These are phyloP conservation scores for Xiphophorus hellerii DNA, from an alignment of 2,113 vertebrate genomes.

Conservation along the genomic window DNA sequence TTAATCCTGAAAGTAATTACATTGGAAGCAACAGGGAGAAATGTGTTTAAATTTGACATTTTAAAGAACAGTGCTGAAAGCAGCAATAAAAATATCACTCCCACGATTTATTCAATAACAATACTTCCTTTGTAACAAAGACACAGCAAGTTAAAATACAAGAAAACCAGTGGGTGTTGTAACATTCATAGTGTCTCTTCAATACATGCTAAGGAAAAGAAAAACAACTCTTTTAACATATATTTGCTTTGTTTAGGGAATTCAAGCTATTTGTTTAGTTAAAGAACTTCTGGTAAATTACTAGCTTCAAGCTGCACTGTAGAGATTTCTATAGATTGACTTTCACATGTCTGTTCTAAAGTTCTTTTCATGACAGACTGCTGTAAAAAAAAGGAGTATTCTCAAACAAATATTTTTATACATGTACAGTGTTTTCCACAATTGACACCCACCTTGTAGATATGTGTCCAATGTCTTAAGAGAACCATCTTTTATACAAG, in stretches of 20 bases:
- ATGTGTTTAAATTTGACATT: neutral
- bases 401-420: too few relatives aligned
- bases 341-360: neutral
- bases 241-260: neutral
- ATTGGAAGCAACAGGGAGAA: neutral
- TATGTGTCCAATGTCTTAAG: too few relatives aligned
- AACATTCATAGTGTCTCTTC: neutral
- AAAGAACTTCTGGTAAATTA: neutral
- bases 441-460: too few relatives aligned
- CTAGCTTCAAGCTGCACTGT: neutral
- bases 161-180: neutral
- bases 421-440: too few relatives aligned
- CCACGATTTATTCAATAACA: neutral
- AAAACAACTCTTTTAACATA: neutral
- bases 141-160: neutral
- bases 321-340: neutral
- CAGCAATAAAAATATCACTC: neutral
- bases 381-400: too few relatives aligned
- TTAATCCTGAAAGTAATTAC: constrained; percentile 1
- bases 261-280: neutral
- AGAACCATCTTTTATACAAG: too few relatives aligned
- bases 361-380: neutral
- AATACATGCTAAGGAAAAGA: neutral
- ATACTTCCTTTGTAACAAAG: neutral
- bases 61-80: neutral